phyloP scores from a whole-genome alignment of 2,113 vertebrate species.

The Hyla sarda region DNA sequence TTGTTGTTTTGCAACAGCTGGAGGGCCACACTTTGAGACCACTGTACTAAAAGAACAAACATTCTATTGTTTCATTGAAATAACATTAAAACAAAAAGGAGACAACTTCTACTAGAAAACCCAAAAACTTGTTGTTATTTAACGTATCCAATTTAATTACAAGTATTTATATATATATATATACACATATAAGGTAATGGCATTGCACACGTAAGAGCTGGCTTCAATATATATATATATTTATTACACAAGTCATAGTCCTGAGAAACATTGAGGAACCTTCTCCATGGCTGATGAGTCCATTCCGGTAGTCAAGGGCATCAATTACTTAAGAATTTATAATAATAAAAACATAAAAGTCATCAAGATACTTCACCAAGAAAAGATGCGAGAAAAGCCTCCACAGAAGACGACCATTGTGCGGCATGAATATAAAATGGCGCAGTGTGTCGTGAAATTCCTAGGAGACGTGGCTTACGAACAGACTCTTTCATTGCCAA shows the following conservation, averaged over 20 bases:
- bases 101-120: too few species aligned
- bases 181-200: constrained; percentile 28
- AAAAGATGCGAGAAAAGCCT: neutral
- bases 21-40: too few species aligned
- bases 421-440: too few species aligned
- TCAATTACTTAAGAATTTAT: neutral
- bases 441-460: too few species aligned
- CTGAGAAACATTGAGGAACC: neutral
- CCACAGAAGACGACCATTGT: too few species aligned
- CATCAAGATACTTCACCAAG: neutral
- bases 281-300: neutral
- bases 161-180: too few species aligned
- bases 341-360: neutral
- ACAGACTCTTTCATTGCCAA: too few species aligned
- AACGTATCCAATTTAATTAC: neutral
- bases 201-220: constrained; percentile 21
- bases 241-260: neutral
- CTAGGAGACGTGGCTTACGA: too few species aligned
- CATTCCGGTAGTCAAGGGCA: neutral
- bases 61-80: too few species aligned
- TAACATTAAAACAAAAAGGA: too few species aligned
- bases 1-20: too few species aligned
- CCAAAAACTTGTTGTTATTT: neutral
- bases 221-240: neutral
- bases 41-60: too few species aligned